These are phyloP conservation scores for Myotis lucifugus DNA, from an alignment of 2,113 vertebrate genomes.

Conservation along the genomic window DNA sequence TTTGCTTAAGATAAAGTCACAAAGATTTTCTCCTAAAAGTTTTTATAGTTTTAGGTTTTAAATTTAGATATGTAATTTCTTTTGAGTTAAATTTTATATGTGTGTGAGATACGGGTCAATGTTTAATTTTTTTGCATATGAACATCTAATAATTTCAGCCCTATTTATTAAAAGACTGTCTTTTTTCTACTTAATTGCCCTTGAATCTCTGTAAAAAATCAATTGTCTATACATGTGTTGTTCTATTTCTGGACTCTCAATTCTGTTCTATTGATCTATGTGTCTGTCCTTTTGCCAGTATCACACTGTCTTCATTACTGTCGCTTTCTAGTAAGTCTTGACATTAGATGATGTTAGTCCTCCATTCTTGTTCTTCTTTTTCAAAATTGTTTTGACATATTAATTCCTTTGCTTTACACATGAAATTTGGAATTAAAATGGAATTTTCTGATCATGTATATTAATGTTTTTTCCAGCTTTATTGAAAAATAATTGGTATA, in stretches of 20 bases:
- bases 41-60: conserved; percentile 7
- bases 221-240: not conserved
- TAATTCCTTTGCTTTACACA: conserved; percentile 9
- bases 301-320: not conserved
- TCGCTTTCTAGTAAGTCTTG: conserved; percentile 13
- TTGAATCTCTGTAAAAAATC: not conserved
- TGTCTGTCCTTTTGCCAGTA: not conserved
- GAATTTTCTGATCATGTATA: not conserved
- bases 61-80: not conserved
- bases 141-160: not conserved
- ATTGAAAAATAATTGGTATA: not conserved
- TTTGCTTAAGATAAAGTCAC: not conserved
- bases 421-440: conserved; percentile 24
- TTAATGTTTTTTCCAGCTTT: not conserved
- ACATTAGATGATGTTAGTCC: not conserved
- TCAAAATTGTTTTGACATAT: conserved; percentile 9
- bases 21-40: not conserved
- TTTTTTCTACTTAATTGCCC: not conserved
- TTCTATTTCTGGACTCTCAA: not conserved
- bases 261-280: not conserved
- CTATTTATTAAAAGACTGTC: not conserved
- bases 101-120: not conserved
- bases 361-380: not conserved
- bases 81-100: conserved; percentile 28
- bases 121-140: conserved; percentile 7